Percentiles rank a stretch among this genome's conserved stretches.
Evolutionary conservation across 2,113 vertebrate species (phyloP).

Genomic region (Equus przewalskii): DNA sequence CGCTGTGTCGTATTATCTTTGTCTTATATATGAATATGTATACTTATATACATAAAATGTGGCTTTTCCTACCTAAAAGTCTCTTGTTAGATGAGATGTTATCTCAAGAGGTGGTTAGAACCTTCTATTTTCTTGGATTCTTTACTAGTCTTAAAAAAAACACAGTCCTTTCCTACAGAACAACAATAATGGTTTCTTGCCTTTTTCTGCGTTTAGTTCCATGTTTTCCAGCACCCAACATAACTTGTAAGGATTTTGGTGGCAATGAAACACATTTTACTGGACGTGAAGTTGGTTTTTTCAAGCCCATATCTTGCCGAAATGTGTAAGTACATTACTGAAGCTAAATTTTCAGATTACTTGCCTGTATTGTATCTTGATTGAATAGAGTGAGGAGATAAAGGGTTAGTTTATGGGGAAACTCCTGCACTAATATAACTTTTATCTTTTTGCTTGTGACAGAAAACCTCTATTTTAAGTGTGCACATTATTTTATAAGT

Average conservation of each 20-base stretch:
- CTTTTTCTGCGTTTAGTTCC: slow-evolving; percentile 89
- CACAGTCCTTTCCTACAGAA: slow-evolving; percentile 11
- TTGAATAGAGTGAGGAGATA: not conserved
- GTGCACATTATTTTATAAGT: not conserved
- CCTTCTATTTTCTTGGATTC: not conserved
- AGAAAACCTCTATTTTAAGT: slow-evolving; percentile 27
- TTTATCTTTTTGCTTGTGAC: not conserved
- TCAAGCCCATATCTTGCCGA: slow-evolving; percentile 93
- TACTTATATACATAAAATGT: not conserved
- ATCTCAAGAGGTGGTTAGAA: not conserved
- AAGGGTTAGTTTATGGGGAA: slow-evolving; percentile 1
- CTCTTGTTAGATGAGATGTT: not conserved
- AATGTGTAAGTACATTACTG: slow-evolving; percentile 94
- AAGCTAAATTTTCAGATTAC: slow-evolving; percentile 14
- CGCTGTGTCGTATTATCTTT: not conserved
- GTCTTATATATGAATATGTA: not conserved
- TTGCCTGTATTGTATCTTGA: not conserved
- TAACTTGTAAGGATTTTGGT: slow-evolving; percentile 93
- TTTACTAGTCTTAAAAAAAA: slow-evolving; percentile 21
- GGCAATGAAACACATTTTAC: slow-evolving; percentile 94
- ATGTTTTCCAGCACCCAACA: slow-evolving; percentile 95
- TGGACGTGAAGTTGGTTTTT: slow-evolving; percentile 94
- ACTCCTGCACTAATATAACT: not conserved
- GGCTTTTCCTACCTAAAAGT: not conserved
- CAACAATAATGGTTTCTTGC: slow-evolving; percentile 26